Evolutionary conservation across 2,797 vertebrate genomes (phyloP), one percentile per base, ranked within the genome.

Genomic region (Acipenser oxyrinchus): DNA sequence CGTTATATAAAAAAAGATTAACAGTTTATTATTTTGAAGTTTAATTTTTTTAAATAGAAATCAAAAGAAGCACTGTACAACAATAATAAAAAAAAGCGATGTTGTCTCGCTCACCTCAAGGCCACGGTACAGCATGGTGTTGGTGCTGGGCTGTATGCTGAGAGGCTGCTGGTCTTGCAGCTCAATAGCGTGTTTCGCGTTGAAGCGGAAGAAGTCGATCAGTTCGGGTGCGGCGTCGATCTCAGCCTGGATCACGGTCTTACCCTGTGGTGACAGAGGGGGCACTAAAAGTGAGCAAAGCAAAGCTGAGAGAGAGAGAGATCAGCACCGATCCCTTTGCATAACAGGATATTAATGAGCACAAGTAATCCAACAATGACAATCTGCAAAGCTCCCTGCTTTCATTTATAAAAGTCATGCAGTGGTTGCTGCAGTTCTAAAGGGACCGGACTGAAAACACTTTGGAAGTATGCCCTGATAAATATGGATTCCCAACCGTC

Each of bases 171-270:
- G 80, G 0, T 67, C n/a, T 74, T 94, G 79, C 78, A 99, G 86
- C 69, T 96, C 93, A 1, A 94, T 0, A 0, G 93, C 95, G 0
- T 94, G 91, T 77, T 96, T 94, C 75, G 93, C 94, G 0, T 98
- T 98, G 75, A 99, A 99, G 0, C 96, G 83, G 85, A 96, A 96
- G 83, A 99, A 99, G 88, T 99, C 96, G 0, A 95, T 94, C 15
- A 99, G 91, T 78, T 99, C 96, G 0, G 89, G 89, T 0, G 95
- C 96, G 0, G 95, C 94, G 0, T 98, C 96, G 0, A 98, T 93
- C 75, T 99, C 96, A 0, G 96, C 96, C 82, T 99, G 96, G 64
- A 99, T 84, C 73, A 94, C 90, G 0, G 96, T 98, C 79, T 99
- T 99, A 10, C 85, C 91, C 91, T 93, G 72, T 6, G 23, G 23